Evolutionary conservation across 1,140 invertebrate genomes (phyloP), one percentile per base, ranked within the genome.

Genomic region (Apis laboriosa): DNA sequence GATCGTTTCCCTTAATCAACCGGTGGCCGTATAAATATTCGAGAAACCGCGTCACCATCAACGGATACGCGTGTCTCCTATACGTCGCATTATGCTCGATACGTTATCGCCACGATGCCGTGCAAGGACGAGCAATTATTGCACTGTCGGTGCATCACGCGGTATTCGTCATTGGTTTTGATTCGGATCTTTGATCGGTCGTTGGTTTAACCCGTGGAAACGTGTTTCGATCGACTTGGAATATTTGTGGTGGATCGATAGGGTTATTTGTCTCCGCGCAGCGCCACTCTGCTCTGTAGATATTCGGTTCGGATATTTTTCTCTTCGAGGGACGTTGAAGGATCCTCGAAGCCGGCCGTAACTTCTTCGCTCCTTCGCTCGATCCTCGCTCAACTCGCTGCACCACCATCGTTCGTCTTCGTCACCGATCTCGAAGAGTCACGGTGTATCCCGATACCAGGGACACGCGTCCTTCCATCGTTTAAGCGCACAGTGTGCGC

Each of bases 381-480:
- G 34, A 43, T 7, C 34, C 34, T 43, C 34, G 28, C 28, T 28
- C 28, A 28, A 28, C 28, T 28, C 28, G 34, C 34, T 34, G 34
- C 81, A 77, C 56, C 71, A 43, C 80, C 34, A 88, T 81, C 81
- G 88, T 89, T 89, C 84, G 88, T 89, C 88, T 87, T 89, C 88
- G 88, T 89, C 88, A 87, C 67, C 53, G 77, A 56, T 76, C 49
- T 34, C 78, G 81, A 87, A 53, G 81, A 81, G 76, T 77, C 55
- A 72, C 43, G 64, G 84, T 61, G 64, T 78, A 78, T 80, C 87
- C 79, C 80, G 85, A 85, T 71, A 83, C 34, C 4, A 1, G 1
- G 34, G 34, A 43, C 34, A 83, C 79, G 75, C 63, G 80, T 64
- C 68, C 70, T 78, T 83, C 89, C 86, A 87, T 89, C 89, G 28